These are phyloP conservation scores for Meloidogyne floridensis DNA, from an alignment of 1,140 invertebrate species.

Conservation along the genomic window DNA sequence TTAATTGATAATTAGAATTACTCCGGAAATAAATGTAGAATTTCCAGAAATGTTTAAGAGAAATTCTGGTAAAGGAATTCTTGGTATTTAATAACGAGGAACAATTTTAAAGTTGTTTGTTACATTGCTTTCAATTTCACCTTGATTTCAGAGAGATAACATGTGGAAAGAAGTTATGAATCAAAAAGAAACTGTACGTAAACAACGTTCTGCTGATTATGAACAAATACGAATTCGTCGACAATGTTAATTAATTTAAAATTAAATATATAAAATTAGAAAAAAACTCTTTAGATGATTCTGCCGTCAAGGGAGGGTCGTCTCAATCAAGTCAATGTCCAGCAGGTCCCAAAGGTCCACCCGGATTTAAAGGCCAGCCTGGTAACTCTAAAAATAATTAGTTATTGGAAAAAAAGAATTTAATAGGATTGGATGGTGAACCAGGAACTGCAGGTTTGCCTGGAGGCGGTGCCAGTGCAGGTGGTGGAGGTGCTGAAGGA, in stretches of 20 bases:
- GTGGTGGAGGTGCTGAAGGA: slow-evolving; percentile 4
- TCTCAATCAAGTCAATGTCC: slow-evolving; percentile 21
- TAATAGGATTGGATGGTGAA: slow-evolving; percentile 23
- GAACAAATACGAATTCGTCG: slow-evolving; percentile 19
- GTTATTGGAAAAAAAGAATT: background rate
- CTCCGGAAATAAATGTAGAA: background rate
- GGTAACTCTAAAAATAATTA: background rate
- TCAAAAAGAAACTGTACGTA: slow-evolving; percentile 32
- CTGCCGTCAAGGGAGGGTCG: background rate
- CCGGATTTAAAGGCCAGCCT: slow-evolving; percentile 11
- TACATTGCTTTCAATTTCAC: background rate
- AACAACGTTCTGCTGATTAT: slow-evolving; percentile 10
- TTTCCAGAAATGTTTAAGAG: slow-evolving; percentile 8
- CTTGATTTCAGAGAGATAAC: slow-evolving; percentile 29
- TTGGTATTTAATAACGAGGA: background rate
- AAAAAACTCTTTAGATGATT: background rate
- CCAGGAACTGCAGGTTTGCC: slow-evolving; percentile 26
- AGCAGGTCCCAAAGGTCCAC: slow-evolving; percentile 1
- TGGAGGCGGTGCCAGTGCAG: slow-evolving; percentile 17
- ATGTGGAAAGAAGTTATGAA: slow-evolving; percentile 51
- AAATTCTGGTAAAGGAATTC: background rate
- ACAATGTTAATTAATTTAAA: slow-evolving; percentile 37
- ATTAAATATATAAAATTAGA: background rate
- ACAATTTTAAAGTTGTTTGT: no score
- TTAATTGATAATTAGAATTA: background rate